phyloP scores from a whole-genome alignment of 1,140 invertebrate species.

The Coptotermes formosanus region DNA sequence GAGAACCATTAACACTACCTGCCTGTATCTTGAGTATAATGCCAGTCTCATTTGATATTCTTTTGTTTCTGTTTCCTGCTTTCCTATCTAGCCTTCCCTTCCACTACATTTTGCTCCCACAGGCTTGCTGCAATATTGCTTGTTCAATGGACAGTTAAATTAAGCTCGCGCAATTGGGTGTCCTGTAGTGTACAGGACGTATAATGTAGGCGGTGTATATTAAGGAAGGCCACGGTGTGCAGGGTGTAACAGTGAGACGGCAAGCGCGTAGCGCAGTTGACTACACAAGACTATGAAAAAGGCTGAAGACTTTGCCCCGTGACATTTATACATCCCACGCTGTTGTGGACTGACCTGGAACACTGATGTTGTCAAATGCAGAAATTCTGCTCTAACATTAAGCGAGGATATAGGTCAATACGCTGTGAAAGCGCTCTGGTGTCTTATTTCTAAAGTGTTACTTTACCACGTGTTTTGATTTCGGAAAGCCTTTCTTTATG shows the following conservation, averaged over 20 bases:
- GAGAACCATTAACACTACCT: neutral
- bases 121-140: neutral
- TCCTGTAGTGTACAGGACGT: neutral
- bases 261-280: neutral
- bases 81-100: neutral
- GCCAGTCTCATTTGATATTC: neutral
- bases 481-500: too few relatives aligned
- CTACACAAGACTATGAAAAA: neutral
- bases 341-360: neutral
- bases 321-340: neutral
- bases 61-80: neutral
- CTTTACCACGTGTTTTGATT: too few relatives aligned
- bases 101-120: neutral
- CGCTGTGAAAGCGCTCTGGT: too few relatives aligned
- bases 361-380: neutral
- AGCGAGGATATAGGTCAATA: too few relatives aligned
- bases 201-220: neutral
- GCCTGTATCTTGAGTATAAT: neutral
- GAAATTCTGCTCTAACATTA: neutral
- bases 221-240: neutral
- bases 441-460: too few relatives aligned
- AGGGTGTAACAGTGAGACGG: neutral
- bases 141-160: neutral
- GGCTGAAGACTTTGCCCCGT: neutral
- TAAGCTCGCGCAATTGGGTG: neutral